phyloP scores from a whole-genome alignment of 2,113 vertebrate genomes.

The Lepisosteus oculatus region DNA sequence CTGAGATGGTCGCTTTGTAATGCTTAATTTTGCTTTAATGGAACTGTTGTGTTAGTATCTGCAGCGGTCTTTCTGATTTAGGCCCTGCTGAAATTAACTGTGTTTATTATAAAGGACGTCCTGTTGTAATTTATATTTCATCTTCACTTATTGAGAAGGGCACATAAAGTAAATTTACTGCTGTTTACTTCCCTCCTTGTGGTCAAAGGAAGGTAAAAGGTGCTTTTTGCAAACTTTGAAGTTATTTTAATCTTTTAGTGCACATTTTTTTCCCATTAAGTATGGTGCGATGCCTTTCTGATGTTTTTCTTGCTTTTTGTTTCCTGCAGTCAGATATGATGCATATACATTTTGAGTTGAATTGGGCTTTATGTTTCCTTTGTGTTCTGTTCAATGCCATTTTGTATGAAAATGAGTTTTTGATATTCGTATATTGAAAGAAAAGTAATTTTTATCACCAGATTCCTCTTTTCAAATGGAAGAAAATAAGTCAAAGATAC shows the following conservation, averaged over 20 bases:
- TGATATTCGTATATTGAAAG: too few species aligned
- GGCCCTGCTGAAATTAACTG: slow-evolving; percentile 47
- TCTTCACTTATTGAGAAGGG: slow-evolving; percentile 39
- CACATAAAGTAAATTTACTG: slow-evolving; percentile 17
- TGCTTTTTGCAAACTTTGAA: slow-evolving; percentile 1
- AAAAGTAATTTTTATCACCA: too few species aligned
- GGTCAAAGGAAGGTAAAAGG: not conserved
- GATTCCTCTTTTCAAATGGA: too few species aligned
- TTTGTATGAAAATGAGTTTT: too few species aligned
- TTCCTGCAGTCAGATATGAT: too few species aligned
- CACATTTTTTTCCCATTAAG: too few species aligned
- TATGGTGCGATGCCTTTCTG: too few species aligned
- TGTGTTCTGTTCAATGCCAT: too few species aligned
- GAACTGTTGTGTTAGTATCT: slow-evolving; percentile 57
- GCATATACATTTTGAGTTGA: too few species aligned
- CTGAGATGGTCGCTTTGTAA: slow-evolving; percentile 64
- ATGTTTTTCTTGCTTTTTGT: too few species aligned
- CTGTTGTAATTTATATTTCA: slow-evolving; percentile 42
- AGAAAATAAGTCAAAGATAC: too few species aligned
- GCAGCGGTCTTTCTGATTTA: slow-evolving; percentile 56
- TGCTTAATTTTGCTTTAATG: slow-evolving; percentile 61
- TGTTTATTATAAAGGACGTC: slow-evolving; percentile 50
- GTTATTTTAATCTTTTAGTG: not conserved
- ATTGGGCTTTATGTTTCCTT: too few species aligned
- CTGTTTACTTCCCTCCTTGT: not conserved